These are phyloP conservation scores for Cassiopea xamachana DNA, from an alignment of 30 jellyfish, hydroid and myxozoan species.

Conservation along the genomic window DNA sequence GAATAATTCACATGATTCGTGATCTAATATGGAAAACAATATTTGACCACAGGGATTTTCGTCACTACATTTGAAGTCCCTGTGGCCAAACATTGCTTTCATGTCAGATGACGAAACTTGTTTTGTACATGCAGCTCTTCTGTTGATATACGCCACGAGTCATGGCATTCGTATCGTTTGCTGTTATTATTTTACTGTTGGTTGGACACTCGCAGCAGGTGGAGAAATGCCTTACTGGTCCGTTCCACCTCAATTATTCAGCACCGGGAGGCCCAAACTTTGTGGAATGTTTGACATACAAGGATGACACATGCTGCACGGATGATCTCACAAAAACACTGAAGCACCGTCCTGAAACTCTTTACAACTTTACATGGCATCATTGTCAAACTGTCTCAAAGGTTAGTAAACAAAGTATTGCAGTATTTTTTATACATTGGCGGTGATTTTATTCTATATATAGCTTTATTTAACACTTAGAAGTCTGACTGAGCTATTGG, in stretches of 20 bases:
- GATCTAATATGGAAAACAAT: no score
- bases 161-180: not conserved
- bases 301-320: constrained; percentile 70
- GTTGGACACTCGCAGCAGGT: constrained; percentile 3
- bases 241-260: constrained; percentile 59
- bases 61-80: no score
- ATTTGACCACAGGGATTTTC: no score
- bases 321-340: constrained; percentile 38
- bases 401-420: constrained; percentile 5
- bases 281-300: constrained; percentile 49
- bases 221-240: constrained; percentile 65
- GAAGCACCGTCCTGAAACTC: constrained; percentile 32
- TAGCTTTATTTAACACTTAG: no score
- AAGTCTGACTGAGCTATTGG: no score
- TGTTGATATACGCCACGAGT: not conserved
- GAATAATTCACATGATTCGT: no score
- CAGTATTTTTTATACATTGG: not conserved
- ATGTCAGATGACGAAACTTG: no score
- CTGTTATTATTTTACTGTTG: not conserved
- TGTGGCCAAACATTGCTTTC: no score
- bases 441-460: no score
- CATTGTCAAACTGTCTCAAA: constrained; percentile 49
- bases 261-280: constrained; percentile 39
- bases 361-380: constrained; percentile 73
- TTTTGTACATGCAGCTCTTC: no score